Percentiles rank a stretch among this genome's conserved stretches.
Evolutionary conservation across 2,113 vertebrate species (phyloP).

Genomic region (Tachysurus fulvidraco): DNA sequence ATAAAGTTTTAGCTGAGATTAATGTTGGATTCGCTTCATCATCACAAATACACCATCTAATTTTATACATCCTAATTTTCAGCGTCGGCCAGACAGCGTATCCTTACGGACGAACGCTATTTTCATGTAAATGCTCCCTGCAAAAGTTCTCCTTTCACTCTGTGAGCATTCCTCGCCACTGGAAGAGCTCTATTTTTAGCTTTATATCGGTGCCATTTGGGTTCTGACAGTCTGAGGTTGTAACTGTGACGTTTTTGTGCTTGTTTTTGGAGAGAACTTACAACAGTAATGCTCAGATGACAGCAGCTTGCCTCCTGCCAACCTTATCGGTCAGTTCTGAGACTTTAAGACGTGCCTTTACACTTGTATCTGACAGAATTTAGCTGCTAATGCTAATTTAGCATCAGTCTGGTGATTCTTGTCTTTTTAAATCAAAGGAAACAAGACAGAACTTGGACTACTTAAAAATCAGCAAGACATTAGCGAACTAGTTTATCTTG

Average conservation of each 20-base stretch:
- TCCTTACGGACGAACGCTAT: neutral
- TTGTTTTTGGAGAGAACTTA: neutral
- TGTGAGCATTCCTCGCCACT: neutral
- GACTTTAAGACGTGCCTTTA: neutral
- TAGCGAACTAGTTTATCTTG: neutral
- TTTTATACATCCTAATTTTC: neutral
- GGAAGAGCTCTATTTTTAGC: neutral
- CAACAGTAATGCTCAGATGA: neutral
- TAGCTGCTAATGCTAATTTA: neutral
- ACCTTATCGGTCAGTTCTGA: neutral
- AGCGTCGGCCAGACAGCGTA: neutral
- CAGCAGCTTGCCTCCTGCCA: neutral
- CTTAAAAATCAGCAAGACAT: neutral
- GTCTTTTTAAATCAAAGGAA: neutral
- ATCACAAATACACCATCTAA: neutral
- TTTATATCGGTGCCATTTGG: neutral
- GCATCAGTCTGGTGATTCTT: neutral
- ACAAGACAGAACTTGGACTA: neutral
- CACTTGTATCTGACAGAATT: neutral
- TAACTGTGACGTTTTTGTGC: neutral
- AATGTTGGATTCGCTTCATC: neutral
- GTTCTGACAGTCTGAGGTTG: neutral
- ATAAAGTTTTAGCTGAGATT: neutral
- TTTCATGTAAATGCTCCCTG: neutral
- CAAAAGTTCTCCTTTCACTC: neutral